phyloP scores from a whole-genome alignment of 2,888 invertebrate genomes.

The Polylopha cassiicola region DNA sequence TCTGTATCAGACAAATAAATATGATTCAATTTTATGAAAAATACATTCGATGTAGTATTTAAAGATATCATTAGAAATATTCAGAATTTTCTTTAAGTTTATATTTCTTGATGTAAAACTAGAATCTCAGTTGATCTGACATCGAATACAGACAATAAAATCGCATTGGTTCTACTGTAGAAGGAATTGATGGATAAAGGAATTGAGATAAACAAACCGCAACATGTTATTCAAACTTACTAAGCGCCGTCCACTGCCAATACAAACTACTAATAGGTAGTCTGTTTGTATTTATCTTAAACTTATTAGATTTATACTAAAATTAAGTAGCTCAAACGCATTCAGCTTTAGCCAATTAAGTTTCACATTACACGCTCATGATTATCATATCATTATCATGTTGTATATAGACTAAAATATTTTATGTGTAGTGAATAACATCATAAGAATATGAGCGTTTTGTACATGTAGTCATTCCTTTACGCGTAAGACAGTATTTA shows the following conservation, averaged over 20 bases:
- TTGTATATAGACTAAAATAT: slow-evolving; percentile 45
- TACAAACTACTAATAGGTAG: slow-evolving; percentile 1
- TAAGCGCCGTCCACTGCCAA: slow-evolving; percentile 21
- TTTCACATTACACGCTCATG: slow-evolving; percentile 35
- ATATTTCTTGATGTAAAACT: too few relatives aligned
- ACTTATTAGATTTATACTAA: too few relatives aligned
- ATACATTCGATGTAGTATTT: too few relatives aligned
- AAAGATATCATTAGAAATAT: too few relatives aligned
- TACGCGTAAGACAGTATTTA: slow-evolving; percentile 21
- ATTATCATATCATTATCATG: slow-evolving; percentile 41
- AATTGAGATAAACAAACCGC: slow-evolving; percentile 23
- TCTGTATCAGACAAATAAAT: neutral
- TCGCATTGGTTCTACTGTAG: slow-evolving; percentile 8
- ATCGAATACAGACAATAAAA: slow-evolving; percentile 31
- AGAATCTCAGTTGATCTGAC: slow-evolving; percentile 13
- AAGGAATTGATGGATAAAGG: slow-evolving; percentile 20
- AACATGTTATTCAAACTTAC: slow-evolving; percentile 1
- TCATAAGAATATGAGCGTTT: slow-evolving; percentile 14
- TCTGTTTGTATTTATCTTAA: neutral
- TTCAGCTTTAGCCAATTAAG: slow-evolving; percentile 13
- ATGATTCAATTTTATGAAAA: neutral
- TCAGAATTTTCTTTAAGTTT: too few relatives aligned
- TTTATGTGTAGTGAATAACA: slow-evolving; percentile 31
- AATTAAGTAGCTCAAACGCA: slow-evolving; percentile 1
- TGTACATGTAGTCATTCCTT: slow-evolving; percentile 23